These are phyloP conservation scores for Periphyllus acericola DNA, from an alignment of 2,888 invertebrate genomes.

Conservation along the genomic window DNA sequence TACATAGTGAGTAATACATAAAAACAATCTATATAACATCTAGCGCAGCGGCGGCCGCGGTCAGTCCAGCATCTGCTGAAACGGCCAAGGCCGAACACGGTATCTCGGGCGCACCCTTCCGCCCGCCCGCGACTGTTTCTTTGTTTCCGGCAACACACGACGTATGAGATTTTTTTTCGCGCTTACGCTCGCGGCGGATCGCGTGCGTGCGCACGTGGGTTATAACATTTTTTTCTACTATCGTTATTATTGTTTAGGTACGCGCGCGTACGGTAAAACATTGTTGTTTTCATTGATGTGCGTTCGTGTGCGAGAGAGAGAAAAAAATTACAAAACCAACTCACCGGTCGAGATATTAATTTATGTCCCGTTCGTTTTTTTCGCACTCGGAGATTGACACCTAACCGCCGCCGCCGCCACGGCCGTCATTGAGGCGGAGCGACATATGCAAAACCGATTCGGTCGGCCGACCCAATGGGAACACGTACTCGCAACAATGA, in stretches of 20 bases:
- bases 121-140: slow-evolving; percentile 36
- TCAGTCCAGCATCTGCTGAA: slow-evolving; percentile 46
- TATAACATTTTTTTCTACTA: not conserved
- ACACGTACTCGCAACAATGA: not conserved
- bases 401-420: not conserved
- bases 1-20: not conserved
- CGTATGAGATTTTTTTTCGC: not conserved
- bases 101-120: slow-evolving; percentile 50
- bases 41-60: not conserved
- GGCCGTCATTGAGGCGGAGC: not conserved
- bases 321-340: not conserved
- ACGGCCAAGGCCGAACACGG: slow-evolving; percentile 46
- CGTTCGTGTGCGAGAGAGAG: not conserved
- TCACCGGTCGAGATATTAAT: not conserved
- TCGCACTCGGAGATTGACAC: not conserved
- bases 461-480: not conserved
- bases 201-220: not conserved
- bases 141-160: slow-evolving; percentile 58
- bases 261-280: not conserved
- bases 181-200: not conserved
- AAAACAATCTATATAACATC: not conserved
- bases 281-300: not conserved
- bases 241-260: not conserved
- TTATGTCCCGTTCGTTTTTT: not conserved
- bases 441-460: not conserved